phyloP scores from a whole-genome alignment of 2,113 vertebrate species.

The Alectura lathami region DNA sequence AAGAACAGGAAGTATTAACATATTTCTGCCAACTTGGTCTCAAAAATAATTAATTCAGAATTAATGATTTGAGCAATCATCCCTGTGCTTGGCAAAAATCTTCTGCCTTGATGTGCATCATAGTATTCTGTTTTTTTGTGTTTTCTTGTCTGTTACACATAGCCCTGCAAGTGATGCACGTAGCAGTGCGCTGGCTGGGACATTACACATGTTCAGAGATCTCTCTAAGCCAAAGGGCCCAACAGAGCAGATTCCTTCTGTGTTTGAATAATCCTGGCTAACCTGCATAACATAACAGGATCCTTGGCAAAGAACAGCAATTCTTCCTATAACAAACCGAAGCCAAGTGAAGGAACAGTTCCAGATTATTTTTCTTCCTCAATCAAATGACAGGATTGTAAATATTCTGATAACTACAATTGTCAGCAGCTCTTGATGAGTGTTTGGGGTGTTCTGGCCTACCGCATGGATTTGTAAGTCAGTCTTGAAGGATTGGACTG shows the following conservation, averaged over 20 bases:
- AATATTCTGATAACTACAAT: background rate
- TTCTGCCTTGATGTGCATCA: background rate
- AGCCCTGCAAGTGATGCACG: background rate
- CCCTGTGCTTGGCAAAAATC: background rate
- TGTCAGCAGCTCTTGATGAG: background rate
- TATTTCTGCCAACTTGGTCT: background rate
- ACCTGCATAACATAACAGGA: background rate
- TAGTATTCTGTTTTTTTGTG: background rate
- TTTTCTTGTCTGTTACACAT: background rate
- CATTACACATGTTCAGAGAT: background rate
- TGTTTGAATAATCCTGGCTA: background rate
- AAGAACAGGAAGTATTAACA: background rate
- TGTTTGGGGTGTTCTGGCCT: background rate
- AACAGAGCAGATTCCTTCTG: background rate
- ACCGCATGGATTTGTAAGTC: background rate
- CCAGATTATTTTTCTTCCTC: background rate
- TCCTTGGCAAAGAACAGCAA: background rate
- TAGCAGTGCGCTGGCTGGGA: background rate
- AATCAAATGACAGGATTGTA: background rate
- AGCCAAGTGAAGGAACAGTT: background rate
- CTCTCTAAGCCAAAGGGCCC: background rate
- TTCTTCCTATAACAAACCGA: background rate
- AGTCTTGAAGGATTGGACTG: background rate
- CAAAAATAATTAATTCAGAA: background rate
- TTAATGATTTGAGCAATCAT: background rate